Evolutionary conservation across 2,797 vertebrate genomes (phyloP), one percentile per base, ranked within the genome.

Genomic region (Alauda arvensis): DNA sequence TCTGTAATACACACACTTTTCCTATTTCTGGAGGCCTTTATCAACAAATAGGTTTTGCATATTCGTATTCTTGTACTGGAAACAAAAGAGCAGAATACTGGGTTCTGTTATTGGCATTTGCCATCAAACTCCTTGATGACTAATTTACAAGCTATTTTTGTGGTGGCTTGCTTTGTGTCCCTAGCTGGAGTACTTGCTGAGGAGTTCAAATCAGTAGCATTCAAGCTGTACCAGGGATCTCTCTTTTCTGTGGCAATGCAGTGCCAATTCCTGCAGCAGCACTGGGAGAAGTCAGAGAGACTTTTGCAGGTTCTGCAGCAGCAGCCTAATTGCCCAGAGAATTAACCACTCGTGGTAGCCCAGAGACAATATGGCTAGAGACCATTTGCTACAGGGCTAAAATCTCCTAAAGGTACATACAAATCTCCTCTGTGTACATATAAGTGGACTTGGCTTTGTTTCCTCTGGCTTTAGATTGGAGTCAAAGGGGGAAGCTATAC

Each of bases 61-160:
- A 26, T 26, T 81, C 0, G 0, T 37, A 8, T 53, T 24, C 40
- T 83, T 51, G 7, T 33, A 74, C 12, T 61, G 20, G 42, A n/a
- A 78, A 42, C 26, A 66, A 15, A 81, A 66, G 49, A 74, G 23
- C 37, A 31, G 28, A 83, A 9, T 2, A 8, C 67, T 78, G 49
- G 8, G 10, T 67, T 81, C 45, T 79, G 19, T 65, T 84, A 74
- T 28, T 81, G 65, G 68, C 61, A 82, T 61, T 68, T 83, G 14
- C 40, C 85, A 70, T 71, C 71, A 77, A 82, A 85, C 43, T 82
- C 81, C 53, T 84, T 42, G 53, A 68, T 84, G 51, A 76, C n/a
- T 86, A 76, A 77, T 93, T 91, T 82, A n/a, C 51, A 62, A 71
- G 33, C n/a, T 61, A 70, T 74, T 93, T 83, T 89, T 90, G 15